Percentiles rank a stretch among this genome's conserved stretches.
These are phyloP conservation scores for Eupithecia abbreviata DNA, from an alignment of 2,888 invertebrate genomes.

Conservation along the genomic window DNA sequence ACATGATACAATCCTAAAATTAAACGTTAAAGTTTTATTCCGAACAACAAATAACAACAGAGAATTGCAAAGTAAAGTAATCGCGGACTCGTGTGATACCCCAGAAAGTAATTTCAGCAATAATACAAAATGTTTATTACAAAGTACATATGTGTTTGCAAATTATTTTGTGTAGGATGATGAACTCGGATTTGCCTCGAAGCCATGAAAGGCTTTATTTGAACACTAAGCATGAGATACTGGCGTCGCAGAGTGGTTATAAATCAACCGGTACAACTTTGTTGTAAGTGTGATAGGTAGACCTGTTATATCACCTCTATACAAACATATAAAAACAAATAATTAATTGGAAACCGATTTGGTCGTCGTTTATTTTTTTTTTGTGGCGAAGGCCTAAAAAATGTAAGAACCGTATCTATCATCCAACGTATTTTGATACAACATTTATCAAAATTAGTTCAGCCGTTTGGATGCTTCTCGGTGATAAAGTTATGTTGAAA, in stretches of 20 bases:
- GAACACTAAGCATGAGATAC: background rate
- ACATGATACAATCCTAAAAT: conserved; percentile 41
- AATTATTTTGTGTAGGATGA: conserved; percentile 27
- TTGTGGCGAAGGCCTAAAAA: background rate
- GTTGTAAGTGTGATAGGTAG: background rate
- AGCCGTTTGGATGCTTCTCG: background rate
- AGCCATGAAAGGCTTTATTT: conserved; percentile 2
- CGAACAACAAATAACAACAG: conserved; percentile 55
- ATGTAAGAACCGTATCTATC: background rate
- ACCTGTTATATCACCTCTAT: background rate
- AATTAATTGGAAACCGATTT: background rate
- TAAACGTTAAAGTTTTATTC: conserved; percentile 49
- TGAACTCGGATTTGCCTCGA: conserved; percentile 15
- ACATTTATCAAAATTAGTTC: background rate
- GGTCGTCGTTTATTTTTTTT: background rate
- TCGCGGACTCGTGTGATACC: background rate
- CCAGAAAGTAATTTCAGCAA: background rate
- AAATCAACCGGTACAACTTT: background rate
- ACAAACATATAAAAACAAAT: background rate
- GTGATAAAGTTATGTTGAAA: background rate
- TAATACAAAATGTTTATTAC: background rate
- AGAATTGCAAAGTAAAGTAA: conserved; percentile 54
- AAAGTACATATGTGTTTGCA: background rate
- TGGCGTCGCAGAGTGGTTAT: background rate
- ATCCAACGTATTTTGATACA: background rate